phyloP scores from a whole-genome alignment of 2,797 vertebrate genomes.

The Alcedo quadribrachys region DNA sequence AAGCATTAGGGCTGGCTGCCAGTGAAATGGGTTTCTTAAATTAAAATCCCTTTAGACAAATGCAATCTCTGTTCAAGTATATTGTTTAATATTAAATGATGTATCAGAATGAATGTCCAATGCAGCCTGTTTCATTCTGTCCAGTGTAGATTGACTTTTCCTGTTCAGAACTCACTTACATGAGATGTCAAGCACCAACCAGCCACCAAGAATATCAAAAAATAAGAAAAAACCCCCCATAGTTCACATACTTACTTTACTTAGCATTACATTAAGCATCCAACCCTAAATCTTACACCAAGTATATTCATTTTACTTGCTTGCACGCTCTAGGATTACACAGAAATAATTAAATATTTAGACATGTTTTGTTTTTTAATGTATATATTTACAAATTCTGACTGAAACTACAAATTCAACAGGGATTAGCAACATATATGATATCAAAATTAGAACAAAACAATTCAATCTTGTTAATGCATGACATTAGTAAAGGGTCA shows the following conservation, averaged over 20 bases:
- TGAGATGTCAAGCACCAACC: neutral
- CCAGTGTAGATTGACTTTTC: neutral
- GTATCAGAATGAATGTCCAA: neutral
- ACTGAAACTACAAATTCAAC: neutral
- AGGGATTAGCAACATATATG: neutral
- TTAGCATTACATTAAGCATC: neutral
- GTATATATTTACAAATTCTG: neutral
- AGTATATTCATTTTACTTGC: neutral
- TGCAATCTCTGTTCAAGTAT: neutral
- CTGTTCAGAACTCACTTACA: neutral
- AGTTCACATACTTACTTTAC: neutral
- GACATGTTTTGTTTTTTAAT: neutral
- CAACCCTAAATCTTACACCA: neutral
- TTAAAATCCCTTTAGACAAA: slow-evolving; percentile 36
- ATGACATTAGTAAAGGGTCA: neutral
- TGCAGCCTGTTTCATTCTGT: neutral
- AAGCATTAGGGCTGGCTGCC: slow-evolving; percentile 35
- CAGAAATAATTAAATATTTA: neutral
- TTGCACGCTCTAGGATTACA: neutral
- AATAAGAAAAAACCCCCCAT: neutral
- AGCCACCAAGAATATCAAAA: neutral
- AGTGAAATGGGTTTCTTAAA: slow-evolving; percentile 29
- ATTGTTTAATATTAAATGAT: slow-evolving; percentile 6
- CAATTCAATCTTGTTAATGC: neutral
- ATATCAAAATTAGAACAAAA: neutral